phyloP scores from a whole-genome alignment of 2,113 vertebrate genomes.

The Meriones unguiculatus region DNA sequence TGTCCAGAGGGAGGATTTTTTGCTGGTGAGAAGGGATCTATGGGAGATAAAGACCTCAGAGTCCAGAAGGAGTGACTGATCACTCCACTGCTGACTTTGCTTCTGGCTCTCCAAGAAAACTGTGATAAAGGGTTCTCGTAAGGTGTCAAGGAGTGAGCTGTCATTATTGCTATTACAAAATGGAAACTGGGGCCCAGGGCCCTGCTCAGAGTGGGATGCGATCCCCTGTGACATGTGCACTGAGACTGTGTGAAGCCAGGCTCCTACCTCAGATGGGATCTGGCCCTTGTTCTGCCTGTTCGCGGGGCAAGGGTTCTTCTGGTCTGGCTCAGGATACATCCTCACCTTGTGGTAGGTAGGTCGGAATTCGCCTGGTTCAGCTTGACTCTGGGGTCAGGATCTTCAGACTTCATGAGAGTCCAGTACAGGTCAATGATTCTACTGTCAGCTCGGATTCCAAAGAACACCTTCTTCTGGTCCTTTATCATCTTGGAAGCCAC shows the following conservation, averaged over 20 bases:
- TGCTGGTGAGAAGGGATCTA: neutral
- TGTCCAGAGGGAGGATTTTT: neutral
- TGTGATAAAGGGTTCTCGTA: neutral
- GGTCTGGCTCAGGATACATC: neutral
- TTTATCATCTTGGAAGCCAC: conserved; percentile 82
- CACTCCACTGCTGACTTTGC: neutral
- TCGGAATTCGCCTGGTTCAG: rapidly evolving
- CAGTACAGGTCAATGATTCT: conserved; percentile 89
- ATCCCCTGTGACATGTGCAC: neutral
- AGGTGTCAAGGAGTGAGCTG: neutral
- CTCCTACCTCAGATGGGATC: neutral
- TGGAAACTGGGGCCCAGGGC: neutral
- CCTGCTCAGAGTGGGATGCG: neutral
- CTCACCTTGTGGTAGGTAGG: conserved; percentile 87
- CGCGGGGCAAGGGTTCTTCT: neutral
- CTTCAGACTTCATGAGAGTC: conserved; percentile 86
- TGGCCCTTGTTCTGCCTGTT: neutral
- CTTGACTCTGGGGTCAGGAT: rapidly evolving
- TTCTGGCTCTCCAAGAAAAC: neutral
- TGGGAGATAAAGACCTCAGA: neutral
- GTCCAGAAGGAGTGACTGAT: neutral
- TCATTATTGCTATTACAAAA: neutral
- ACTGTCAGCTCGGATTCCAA: conserved; percentile 88
- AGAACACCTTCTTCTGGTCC: conserved; percentile 88
- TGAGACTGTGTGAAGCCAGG: rapidly evolving